Evolutionary conservation across 2,888 invertebrate genomes (phyloP), one percentile per base, ranked within the genome.

Genomic region (Drosophila robusta): DNA sequence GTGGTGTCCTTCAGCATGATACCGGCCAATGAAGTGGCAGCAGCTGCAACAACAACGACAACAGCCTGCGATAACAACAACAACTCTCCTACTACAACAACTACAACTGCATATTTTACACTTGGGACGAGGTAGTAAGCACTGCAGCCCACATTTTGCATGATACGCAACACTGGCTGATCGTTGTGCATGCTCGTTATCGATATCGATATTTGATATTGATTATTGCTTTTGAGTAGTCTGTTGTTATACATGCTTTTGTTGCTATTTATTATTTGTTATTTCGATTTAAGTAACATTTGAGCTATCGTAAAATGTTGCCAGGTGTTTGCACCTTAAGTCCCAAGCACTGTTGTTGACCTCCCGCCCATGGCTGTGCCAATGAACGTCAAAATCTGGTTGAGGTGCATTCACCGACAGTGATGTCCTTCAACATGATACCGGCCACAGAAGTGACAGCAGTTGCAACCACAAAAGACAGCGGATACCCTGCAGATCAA

Each of bases 341-440:
- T 32, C 36, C 14, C 32, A 51, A 50, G 18, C 14, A n/a, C 8
- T n/a, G n/a, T n/a, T n/a, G n/a, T n/a, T n/a, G n/a, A n/a, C n/a
- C n/a, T n/a, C n/a, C n/a, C n/a, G n/a, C n/a, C n/a, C n/a, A n/a
- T n/a, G n/a, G n/a, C n/a, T 18, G 18, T 16, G 62, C 63, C 66
- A 62, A 55, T 64, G 69, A 32, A 32, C 1, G 11, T 32, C 26
- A 29, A 29, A 29, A 91, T 69, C 80, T 91, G 54, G 91, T 91
- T 64, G 91, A 91, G 80, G 89, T 91, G 51, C 90, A 91, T 49
- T 91, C 90, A 41, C 87, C 91, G n/a, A 90, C 89, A 11, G 85
- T 90, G 66, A 86, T 86, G 29, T 77, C 89, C 49, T 70, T 79
- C 47, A 87, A 79, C 80, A 78, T 85, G 71, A 41, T 80, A 26